Conservation (phyloP, 2,797 vertebrate genomes). For the Hyperoplus lanceolatus region DNA sequence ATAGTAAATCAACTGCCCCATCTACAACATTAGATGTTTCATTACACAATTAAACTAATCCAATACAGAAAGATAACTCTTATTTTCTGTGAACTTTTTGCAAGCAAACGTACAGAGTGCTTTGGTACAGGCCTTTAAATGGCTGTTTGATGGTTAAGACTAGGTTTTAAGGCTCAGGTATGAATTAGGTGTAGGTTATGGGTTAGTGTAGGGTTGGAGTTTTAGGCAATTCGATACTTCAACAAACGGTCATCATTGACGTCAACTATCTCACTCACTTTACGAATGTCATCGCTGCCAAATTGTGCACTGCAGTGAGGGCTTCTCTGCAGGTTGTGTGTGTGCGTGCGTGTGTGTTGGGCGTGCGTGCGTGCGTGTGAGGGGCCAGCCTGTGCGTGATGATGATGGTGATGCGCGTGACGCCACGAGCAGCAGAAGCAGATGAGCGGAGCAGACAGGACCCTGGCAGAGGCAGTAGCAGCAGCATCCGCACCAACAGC, state of each 20-base stretch:
- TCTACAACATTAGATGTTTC: no score
- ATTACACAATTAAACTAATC: no score
- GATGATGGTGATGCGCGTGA: conserved; percentile 79
- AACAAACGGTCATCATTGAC: conserved; percentile 14
- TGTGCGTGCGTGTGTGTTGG: conserved; percentile 25
- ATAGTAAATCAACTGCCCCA: no score
- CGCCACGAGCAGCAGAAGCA: conserved; percentile 71
- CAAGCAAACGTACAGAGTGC: no score
- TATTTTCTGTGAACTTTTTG: no score
- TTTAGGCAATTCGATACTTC: background rate
- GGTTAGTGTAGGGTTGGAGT: no score
- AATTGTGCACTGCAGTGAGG: conserved; percentile 66
- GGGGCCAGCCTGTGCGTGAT: conserved; percentile 64
- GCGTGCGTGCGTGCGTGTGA: conserved; percentile 14
- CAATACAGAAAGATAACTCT: no score
- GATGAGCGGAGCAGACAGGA: conserved; percentile 63
- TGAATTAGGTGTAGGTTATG: no score
- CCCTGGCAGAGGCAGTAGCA: conserved; percentile 66
- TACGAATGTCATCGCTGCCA: conserved; percentile 47
- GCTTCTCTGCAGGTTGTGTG: conserved; percentile 39
- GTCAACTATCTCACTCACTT: background rate
- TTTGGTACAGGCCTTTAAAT: no score
- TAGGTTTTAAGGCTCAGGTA: no score
- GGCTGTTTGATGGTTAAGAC: no score
- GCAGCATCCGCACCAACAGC: conserved; percentile 60